Conservation (phyloP, 2,797 vertebrate species). For the Falco berigora region DNA sequence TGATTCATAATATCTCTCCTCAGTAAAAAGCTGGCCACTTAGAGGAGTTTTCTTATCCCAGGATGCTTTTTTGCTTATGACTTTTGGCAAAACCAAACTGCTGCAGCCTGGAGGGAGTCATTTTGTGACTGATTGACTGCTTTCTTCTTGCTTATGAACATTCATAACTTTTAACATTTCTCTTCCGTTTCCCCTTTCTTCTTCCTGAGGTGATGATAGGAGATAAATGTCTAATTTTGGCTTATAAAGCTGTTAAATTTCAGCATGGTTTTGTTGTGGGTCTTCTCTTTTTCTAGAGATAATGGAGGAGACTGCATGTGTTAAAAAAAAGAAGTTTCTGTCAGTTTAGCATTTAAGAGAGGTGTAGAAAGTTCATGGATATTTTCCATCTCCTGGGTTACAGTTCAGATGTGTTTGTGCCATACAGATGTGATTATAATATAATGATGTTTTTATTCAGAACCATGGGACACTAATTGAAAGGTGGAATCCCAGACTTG, state of each 20-base stretch:
- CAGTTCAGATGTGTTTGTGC: neutral
- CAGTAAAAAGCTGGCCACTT: neutral
- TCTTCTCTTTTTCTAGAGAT: neutral
- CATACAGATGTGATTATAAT: neutral
- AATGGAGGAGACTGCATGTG: neutral
- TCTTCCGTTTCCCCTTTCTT: neutral
- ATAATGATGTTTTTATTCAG: neutral
- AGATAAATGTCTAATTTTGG: neutral
- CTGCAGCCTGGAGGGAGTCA: neutral
- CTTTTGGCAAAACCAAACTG: slow-evolving; percentile 2
- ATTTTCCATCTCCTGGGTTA: neutral
- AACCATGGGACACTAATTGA: neutral
- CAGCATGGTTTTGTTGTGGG: neutral
- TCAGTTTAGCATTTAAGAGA: neutral
- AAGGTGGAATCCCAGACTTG: neutral
- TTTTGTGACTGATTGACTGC: neutral
- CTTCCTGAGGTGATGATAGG: neutral
- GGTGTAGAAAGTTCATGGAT: neutral
- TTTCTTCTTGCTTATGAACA: neutral
- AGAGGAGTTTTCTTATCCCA: neutral
- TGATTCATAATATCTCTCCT: neutral
- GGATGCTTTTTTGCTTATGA: neutral
- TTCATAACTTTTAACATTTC: neutral
- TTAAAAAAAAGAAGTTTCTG: neutral
- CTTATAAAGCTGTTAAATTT: neutral